phyloP scores from a whole-genome alignment of 2,888 invertebrate genomes.

The Eupithecia tripunctaria region DNA sequence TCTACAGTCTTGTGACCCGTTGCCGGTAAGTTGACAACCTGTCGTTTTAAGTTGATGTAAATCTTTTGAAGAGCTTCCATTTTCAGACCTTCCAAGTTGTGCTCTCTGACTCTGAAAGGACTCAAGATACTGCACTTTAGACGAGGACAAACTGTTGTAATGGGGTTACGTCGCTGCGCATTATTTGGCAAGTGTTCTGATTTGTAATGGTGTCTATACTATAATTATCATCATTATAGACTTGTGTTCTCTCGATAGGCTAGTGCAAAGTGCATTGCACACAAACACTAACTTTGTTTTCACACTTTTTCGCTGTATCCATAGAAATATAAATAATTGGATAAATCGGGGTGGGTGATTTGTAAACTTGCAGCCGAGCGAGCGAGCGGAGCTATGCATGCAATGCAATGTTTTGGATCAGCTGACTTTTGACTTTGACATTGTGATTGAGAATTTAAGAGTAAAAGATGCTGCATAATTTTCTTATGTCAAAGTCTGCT shows the following conservation, averaged over 20 bases:
- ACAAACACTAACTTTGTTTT: slow-evolving; percentile 9
- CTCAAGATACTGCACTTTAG: slow-evolving; percentile 52
- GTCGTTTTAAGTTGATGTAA: slow-evolving; percentile 64
- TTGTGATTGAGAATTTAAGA: background rate
- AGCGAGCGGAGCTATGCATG: background rate
- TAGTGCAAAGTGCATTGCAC: slow-evolving; percentile 36
- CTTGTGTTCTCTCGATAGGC: slow-evolving; percentile 35
- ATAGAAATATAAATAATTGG: background rate
- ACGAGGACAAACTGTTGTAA: slow-evolving; percentile 47
- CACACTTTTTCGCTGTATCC: background rate
- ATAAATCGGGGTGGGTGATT: no score
- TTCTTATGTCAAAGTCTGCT: no score
- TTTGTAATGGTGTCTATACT: slow-evolving; percentile 61
- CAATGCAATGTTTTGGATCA: background rate
- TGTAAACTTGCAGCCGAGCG: no score
- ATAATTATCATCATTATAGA: slow-evolving; percentile 52
- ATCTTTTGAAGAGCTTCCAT: slow-evolving; percentile 77
- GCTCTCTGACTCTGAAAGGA: background rate
- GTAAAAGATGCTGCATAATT: background rate
- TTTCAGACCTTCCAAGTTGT: slow-evolving; percentile 24
- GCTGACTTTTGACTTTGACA: slow-evolving; percentile 4
- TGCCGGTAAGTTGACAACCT: slow-evolving; percentile 63
- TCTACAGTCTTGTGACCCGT: slow-evolving; percentile 70
- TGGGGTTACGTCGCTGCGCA: slow-evolving; percentile 70
- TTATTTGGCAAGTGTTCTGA: slow-evolving; percentile 77